phyloP scores from a whole-genome alignment of 1,140 invertebrate genomes.

The Phymastichus coffea region DNA sequence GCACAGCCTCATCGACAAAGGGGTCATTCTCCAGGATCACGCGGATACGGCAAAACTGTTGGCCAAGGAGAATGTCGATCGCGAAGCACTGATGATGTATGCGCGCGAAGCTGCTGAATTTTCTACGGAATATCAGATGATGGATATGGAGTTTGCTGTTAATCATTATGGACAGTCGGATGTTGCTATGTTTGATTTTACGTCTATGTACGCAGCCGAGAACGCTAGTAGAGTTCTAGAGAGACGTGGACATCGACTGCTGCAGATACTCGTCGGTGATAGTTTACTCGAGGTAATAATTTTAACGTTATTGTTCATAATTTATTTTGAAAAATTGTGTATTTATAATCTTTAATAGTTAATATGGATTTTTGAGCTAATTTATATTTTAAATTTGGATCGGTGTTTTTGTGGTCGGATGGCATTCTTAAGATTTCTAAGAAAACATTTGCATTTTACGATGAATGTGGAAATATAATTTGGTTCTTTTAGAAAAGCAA shows the following conservation, averaged over 20 bases:
- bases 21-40: constrained; percentile 86
- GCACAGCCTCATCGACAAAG: constrained; percentile 86
- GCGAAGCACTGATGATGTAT: constrained; percentile 85
- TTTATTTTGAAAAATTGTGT: not conserved
- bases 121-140: constrained; percentile 89
- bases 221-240: constrained; percentile 86
- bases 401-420: too few relatives aligned
- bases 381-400: too few relatives aligned
- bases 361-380: too few relatives aligned
- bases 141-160: constrained; percentile 90
- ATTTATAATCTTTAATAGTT: not conserved
- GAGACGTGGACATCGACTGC: constrained; percentile 73
- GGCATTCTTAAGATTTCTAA: too few relatives aligned
- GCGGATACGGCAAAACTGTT: constrained; percentile 86
- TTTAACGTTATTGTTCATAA: not conserved
- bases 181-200: constrained; percentile 99
- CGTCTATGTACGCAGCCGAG: constrained; percentile 96
- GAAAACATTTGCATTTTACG: too few relatives aligned
- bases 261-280: constrained; percentile 92
- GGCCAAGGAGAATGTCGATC: constrained; percentile 86
- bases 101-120: constrained; percentile 95
- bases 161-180: constrained; percentile 98
- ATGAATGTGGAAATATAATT: too few relatives aligned
- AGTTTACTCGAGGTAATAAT: constrained; percentile 81
- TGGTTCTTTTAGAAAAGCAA: too few relatives aligned